phyloP scores from a whole-genome alignment of 1,140 invertebrate species.

The Pemphigus obesinymphae region DNA sequence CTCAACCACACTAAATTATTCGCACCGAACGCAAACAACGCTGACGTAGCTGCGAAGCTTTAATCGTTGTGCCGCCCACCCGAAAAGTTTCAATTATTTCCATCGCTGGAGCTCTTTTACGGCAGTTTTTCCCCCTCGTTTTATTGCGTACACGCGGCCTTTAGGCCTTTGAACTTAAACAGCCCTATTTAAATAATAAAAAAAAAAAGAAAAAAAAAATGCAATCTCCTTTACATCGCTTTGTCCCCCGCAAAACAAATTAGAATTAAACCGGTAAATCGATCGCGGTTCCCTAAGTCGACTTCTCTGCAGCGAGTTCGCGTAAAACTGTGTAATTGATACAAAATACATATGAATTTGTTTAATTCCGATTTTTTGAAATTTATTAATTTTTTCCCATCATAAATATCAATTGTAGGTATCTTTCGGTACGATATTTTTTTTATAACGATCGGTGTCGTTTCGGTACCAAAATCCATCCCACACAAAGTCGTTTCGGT shows the following conservation, averaged over 20 bases:
- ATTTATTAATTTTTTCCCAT: background rate
- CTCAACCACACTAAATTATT: too few relatives aligned
- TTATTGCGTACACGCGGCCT: background rate
- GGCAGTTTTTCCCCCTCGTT: background rate
- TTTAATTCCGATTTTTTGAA: background rate
- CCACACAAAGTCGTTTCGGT: background rate
- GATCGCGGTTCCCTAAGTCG: too few relatives aligned
- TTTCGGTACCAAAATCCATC: background rate
- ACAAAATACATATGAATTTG: background rate
- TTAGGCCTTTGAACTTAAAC: background rate
- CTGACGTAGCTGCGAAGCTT: background rate
- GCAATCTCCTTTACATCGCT: too few relatives aligned
- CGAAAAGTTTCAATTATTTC: slow-evolving; percentile 23
- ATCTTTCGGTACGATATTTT: background rate
- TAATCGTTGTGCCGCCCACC: background rate
- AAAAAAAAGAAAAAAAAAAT: too few relatives aligned
- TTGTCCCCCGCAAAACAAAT: background rate
- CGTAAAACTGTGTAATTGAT: background rate
- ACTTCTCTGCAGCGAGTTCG: background rate
- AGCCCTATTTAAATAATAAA: too few relatives aligned
- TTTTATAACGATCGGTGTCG: too few relatives aligned
- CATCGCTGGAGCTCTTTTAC: background rate
- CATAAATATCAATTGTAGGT: background rate
- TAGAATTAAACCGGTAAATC: slow-evolving; percentile 14
- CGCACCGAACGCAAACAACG: slow-evolving; percentile 1